phyloP scores from a whole-genome alignment of 2,888 invertebrate species.

The Cyclophora punctaria region DNA sequence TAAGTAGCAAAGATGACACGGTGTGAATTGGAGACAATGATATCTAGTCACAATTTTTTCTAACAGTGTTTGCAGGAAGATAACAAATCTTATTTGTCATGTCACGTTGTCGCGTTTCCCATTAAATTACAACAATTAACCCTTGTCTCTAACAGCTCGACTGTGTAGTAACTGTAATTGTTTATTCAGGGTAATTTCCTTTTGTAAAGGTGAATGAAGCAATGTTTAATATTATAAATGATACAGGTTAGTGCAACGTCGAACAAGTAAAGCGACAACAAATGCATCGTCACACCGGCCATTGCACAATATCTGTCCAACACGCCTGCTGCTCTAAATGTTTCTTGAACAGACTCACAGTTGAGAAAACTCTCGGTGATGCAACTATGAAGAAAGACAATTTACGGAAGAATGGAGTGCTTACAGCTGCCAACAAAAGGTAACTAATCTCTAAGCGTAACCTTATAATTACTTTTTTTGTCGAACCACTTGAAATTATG shows the following conservation, averaged over 20 bases:
- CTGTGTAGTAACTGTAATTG: conserved; percentile 6
- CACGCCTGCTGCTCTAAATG: conserved; percentile 25
- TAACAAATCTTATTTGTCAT: conserved; percentile 7
- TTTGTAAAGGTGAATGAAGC: conserved; percentile 11
- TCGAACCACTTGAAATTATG: too few species aligned
- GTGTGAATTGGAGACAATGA: conserved; percentile 2
- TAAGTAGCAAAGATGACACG: background rate
- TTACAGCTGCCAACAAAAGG: conserved; percentile 23
- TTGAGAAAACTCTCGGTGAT: conserved; percentile 35
- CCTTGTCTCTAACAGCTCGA: conserved; percentile 10
- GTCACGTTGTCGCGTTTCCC: conserved; percentile 9
- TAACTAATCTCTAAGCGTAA: conserved; percentile 8
- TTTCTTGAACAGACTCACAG: conserved; percentile 25
- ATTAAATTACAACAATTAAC: conserved; percentile 12
- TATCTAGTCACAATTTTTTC: conserved; percentile 8
- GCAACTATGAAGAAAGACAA: conserved; percentile 38
- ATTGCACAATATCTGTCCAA: conserved; percentile 32
- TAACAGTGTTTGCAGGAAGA: conserved; percentile 4
- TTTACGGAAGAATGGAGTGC: conserved; percentile 42
- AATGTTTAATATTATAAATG: conserved; percentile 16
- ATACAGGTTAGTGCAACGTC: conserved; percentile 17
- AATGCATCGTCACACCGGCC: conserved; percentile 27
- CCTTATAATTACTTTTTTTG: conserved; percentile 17
- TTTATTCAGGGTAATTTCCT: conserved; percentile 9
- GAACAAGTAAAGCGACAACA: conserved; percentile 25